These are phyloP conservation scores for Sakesphorus luctuosus DNA, from an alignment of 2,113 vertebrate species.

Conservation along the genomic window DNA sequence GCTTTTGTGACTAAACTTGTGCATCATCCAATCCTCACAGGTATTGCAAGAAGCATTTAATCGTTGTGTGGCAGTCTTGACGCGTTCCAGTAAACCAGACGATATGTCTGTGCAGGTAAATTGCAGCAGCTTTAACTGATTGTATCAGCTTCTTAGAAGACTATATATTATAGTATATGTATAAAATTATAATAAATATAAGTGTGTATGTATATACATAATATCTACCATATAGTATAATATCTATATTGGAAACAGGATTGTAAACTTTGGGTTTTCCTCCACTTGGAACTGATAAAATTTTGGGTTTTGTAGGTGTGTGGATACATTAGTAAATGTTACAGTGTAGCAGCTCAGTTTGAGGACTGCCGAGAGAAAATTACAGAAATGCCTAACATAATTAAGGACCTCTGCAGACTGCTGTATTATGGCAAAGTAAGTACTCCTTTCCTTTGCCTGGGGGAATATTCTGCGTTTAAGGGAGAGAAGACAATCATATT, in stretches of 20 bases:
- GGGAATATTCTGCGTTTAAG: neutral
- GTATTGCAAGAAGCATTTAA: constrained; percentile 91
- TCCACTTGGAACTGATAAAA: neutral
- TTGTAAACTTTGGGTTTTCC: neutral
- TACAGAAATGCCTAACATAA: constrained; percentile 93
- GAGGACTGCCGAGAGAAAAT: constrained; percentile 99
- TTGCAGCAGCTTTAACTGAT: neutral
- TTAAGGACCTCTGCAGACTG: constrained; percentile 93
- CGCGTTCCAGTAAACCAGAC: constrained; percentile 88
- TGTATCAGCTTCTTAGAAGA: neutral
- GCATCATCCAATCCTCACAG: constrained; percentile 67
- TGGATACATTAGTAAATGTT: constrained; percentile 94
- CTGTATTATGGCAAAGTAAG: constrained; percentile 93
- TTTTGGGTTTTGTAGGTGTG: constrained; percentile 83
- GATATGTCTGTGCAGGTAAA: constrained; percentile 97
- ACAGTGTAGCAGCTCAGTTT: constrained; percentile 96
- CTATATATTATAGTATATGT: no score
- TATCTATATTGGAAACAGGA: neutral
- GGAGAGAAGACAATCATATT: neutral
- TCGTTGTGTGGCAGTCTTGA: constrained; percentile 93
- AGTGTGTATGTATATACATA: neutral
- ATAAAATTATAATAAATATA: neutral
- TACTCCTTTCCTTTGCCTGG: neutral
- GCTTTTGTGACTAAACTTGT: neutral
- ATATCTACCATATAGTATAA: neutral